Percentiles rank a stretch among this genome's conserved stretches.
Evolutionary conservation across 2,113 vertebrate species (phyloP).

Genomic region (Sphyrna mokarran): DNA sequence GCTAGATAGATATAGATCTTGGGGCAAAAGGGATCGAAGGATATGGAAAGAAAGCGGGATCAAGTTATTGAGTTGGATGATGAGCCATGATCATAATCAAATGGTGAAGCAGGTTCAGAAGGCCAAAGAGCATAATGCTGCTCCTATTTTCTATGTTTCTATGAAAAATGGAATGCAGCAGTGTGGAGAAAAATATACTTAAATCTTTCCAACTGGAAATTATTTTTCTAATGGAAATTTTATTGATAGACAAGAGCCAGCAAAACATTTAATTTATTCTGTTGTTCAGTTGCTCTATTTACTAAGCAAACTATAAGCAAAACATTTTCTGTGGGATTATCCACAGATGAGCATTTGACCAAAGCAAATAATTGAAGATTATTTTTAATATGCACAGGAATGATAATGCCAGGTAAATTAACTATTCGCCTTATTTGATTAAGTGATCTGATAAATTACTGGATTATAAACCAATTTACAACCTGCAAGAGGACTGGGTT

Average conservation of each 20-base stretch:
- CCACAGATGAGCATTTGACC: not conserved
- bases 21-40: too few relatives aligned
- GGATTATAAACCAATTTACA: not conserved
- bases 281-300: not conserved
- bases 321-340: not conserved
- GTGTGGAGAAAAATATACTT: not conserved
- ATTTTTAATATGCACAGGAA: not conserved
- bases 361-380: not conserved
- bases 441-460: not conserved
- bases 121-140: too few relatives aligned
- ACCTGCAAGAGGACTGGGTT: not conserved
- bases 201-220: not conserved
- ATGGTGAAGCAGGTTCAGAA: too few relatives aligned
- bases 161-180: not conserved
- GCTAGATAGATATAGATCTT: too few relatives aligned
- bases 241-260: not conserved
- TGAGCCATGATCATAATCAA: too few relatives aligned
- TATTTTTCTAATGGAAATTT: not conserved
- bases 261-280: not conserved
- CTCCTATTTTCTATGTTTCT: not conserved
- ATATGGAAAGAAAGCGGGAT: too few relatives aligned
- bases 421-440: not conserved
- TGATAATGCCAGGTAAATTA: not conserved
- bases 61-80: too few relatives aligned
- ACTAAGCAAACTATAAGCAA: not conserved